Evolutionary conservation across 2,113 vertebrate genomes (phyloP).

Genomic region (Chloropsis cyanopogon): DNA sequence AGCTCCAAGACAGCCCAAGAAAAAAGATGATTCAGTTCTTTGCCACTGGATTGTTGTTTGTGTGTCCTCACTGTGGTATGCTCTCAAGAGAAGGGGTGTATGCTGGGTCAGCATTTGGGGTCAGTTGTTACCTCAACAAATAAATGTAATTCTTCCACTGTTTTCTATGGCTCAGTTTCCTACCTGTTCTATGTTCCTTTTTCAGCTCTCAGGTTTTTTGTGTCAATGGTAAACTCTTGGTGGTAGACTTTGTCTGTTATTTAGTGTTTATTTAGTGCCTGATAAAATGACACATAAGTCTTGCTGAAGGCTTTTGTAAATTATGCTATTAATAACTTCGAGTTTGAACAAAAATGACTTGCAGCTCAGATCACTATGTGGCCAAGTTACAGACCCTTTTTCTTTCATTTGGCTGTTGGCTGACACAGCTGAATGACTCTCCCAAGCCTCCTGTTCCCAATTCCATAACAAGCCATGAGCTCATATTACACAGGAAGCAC

Average conservation of each 20-base stretch:
- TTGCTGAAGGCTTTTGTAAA: conserved; percentile 21
- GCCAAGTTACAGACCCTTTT: not conserved
- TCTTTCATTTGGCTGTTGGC: not conserved
- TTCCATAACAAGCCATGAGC: not conserved
- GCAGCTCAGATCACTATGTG: not conserved
- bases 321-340: not conserved
- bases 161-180: not conserved
- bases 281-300: not conserved
- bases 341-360: not conserved
- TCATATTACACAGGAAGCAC: not conserved
- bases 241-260: not conserved
- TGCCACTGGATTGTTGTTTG: not conserved
- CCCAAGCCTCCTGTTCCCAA: not conserved
- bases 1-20: not conserved
- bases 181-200: not conserved
- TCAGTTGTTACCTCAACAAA: not conserved
- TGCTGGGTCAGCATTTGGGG: not conserved
- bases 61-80: not conserved
- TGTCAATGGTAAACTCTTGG: not conserved
- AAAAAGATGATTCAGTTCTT: not conserved
- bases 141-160: not conserved
- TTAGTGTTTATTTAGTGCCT: not conserved
- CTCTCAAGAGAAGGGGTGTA: not conserved
- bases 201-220: not conserved
- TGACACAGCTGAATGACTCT: conserved; percentile 1